Evolutionary conservation across 1,140 invertebrate species (phyloP).

Genomic region (Lucilia sericata): DNA sequence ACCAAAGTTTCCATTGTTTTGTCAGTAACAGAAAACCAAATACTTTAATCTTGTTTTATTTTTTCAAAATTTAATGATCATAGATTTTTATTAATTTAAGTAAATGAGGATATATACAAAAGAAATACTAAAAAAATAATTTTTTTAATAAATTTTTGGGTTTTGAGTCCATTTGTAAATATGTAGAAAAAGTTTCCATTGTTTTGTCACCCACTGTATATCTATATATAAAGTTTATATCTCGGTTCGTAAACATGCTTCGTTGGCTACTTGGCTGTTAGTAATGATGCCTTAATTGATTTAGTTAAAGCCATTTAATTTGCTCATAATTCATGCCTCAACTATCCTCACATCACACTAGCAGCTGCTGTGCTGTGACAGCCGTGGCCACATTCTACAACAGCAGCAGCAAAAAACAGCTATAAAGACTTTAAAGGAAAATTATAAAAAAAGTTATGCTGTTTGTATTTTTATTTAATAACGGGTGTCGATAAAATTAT

Average conservation of each 20-base stretch:
- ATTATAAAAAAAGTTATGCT: neutral
- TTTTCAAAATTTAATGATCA: no score
- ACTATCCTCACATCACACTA: neutral
- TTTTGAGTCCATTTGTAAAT: neutral
- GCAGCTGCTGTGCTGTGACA: neutral
- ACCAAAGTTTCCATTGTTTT: no score
- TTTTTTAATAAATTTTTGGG: neutral
- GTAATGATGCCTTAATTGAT: conserved; percentile 12
- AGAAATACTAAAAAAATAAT: no score
- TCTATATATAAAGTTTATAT: no score
- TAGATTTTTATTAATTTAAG: no score
- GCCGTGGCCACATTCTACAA: neutral
- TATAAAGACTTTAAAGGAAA: neutral
- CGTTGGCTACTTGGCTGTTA: conserved; percentile 3
- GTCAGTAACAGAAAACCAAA: no score
- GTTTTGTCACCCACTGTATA: no score
- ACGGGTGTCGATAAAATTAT: neutral
- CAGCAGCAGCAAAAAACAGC: neutral
- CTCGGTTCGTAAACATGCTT: conserved; percentile 1
- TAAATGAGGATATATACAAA: no score
- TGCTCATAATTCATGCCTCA: conserved; percentile 25
- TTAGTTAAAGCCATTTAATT: conserved; percentile 24
- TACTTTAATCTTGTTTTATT: no score
- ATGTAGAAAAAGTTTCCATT: no score
- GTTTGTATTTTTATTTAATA: neutral